Base-by-base conservation (phyloP, 2,888 invertebrate genomes). In the Cepaea hortensis region DNA sequence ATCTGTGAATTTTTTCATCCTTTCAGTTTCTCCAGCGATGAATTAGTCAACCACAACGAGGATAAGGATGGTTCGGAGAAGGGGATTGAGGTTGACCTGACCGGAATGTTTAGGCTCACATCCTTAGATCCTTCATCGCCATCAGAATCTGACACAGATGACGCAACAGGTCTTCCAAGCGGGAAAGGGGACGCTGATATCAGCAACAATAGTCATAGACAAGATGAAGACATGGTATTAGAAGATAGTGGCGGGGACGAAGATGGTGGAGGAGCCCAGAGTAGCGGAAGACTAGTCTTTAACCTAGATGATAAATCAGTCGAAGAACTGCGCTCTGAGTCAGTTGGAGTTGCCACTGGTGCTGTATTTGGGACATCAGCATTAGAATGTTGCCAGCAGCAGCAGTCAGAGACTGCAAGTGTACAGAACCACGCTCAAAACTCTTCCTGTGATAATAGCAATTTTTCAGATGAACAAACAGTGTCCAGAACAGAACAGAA, bases 291-390 rank as follows among this genome's bases (percentile, higher is more conserved):
- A 88, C 68, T 89, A 11, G 72, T 81, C 9, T 85, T 85, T 20
- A 61, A 55, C 70, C 48, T 84, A 46, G 86, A 88, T 48, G 88
- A 88, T 23, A 82, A 84, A 77, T 88, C 88, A 15, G 50, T 84
- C n/a, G 89, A 90, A 70, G 90, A 90, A 61, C 48, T 86, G 9
- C 81, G 90, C 35, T 87, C 87, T n/a, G 86, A 87, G 55, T 77
- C 65, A 72, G n/a, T 81, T 70, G 50, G 81, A 79, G n/a, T 20
- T 50, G 9, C 13, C 65, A 81, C 68, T 70, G 62, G 35, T 48
- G 61, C 3, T 11, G 68, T 18, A 3, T 9, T 4, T 18, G 85
- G 61, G 70, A 61, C 72, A 4, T 23, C 68, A 35, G 11, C 18
- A 4, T 48, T 46, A 48, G 72, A 72, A 55, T 72, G 15, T 15